Conservation (phyloP, 1,140 invertebrate species). For the Papilio aristodemus region DNA sequence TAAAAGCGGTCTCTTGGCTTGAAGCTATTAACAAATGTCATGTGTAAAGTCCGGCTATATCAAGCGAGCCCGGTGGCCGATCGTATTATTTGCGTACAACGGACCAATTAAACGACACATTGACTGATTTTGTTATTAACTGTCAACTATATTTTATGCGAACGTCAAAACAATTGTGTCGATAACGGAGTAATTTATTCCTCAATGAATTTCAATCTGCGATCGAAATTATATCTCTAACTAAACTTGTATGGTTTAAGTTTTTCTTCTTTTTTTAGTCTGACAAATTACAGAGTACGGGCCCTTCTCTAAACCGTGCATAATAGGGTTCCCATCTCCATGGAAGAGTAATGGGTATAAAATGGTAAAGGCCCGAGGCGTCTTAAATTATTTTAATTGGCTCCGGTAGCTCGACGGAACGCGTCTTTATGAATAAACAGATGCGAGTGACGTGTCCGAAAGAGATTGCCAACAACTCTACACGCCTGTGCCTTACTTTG, state of each 20-base stretch:
- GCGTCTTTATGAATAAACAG: slow-evolving; percentile 49
- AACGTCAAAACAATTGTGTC: slow-evolving; percentile 28
- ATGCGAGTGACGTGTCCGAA: slow-evolving; percentile 38
- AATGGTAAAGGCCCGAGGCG: slow-evolving; percentile 76
- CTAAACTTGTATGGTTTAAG: slow-evolving; percentile 39
- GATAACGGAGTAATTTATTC: slow-evolving; percentile 31
- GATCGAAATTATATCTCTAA: slow-evolving; percentile 17
- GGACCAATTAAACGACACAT: slow-evolving; percentile 27
- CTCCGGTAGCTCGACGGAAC: slow-evolving; percentile 74
- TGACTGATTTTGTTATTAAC: slow-evolving; percentile 33
- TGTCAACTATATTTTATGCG: slow-evolving; percentile 21
- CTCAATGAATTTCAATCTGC: slow-evolving; percentile 27
- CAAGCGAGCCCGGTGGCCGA: slow-evolving; percentile 10
- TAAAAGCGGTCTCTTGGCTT: slow-evolving; percentile 23
- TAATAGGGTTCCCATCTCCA: slow-evolving; percentile 71
- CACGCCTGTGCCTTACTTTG: neutral
- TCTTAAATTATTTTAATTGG: slow-evolving; percentile 81
- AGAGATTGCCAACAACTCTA: slow-evolving; percentile 14
- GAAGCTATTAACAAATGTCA: slow-evolving; percentile 21
- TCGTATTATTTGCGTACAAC: slow-evolving; percentile 15
- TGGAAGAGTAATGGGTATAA: slow-evolving; percentile 75
- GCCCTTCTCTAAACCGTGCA: slow-evolving; percentile 65
- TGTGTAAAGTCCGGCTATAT: slow-evolving; percentile 19
- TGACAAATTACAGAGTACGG: slow-evolving; percentile 63
- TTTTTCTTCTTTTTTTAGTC: slow-evolving; percentile 47